Conservation (phyloP, 35 echinoderm and acorn worm species). For the Apostichopus japonicus region DNA sequence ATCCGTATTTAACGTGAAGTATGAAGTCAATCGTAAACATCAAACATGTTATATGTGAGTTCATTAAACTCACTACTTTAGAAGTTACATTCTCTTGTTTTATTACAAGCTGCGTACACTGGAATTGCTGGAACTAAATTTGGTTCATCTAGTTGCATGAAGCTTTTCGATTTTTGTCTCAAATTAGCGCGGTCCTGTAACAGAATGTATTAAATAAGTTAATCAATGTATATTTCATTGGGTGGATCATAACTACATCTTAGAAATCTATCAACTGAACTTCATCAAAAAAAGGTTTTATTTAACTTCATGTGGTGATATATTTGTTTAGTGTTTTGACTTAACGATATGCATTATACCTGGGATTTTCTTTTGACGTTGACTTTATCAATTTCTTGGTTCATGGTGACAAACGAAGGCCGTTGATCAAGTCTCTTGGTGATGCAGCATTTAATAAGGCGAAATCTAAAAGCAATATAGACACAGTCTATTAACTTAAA, state of each 20-base stretch:
- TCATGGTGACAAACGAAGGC: not conserved
- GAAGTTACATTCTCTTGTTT: not conserved
- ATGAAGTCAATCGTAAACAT: too few species aligned
- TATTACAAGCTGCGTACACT: not conserved
- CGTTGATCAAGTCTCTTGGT: not conserved
- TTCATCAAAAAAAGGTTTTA: too few species aligned
- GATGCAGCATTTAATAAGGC: not conserved
- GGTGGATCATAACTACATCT: too few species aligned
- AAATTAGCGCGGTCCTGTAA: not conserved
- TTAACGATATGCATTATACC: not conserved
- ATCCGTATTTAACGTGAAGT: too few species aligned
- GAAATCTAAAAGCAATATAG: not conserved
- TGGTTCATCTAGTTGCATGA: not conserved
- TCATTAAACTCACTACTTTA: not conserved
- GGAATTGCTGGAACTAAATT: not conserved
- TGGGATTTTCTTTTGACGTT: not conserved
- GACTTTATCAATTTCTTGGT: not conserved
- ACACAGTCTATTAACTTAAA: too few species aligned
- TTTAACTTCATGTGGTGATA: too few species aligned
- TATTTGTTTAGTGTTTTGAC: too few species aligned
- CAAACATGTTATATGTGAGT: not conserved
- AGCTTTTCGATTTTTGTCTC: not conserved
- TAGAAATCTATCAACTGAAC: too few species aligned
- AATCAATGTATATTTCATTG: not conserved
- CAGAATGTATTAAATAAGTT: not conserved